A percentile compares a stretch with the other conserved stretches of the same genome.
Evolutionary conservation across 2,797 vertebrate species (phyloP).

Genomic region (Phalloptychus januarius): DNA sequence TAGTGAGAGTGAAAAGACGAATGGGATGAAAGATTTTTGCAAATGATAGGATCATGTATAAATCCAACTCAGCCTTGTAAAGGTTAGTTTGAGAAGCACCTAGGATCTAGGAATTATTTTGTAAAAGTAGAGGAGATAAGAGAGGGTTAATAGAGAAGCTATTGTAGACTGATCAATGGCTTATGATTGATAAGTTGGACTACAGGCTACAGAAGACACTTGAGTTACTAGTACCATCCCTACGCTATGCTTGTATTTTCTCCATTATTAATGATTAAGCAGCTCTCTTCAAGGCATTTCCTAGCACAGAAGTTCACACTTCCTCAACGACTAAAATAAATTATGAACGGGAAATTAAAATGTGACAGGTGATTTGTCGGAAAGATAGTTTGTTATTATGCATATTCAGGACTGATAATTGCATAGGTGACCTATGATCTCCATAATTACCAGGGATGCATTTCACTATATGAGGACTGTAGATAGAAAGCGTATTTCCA

Average conservation of each 20-base stretch:
- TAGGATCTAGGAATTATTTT: conserved; percentile 26
- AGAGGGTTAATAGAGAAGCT: conserved; percentile 44
- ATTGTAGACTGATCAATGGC: conserved; percentile 48
- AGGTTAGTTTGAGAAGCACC: conserved; percentile 19
- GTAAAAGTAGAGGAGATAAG: conserved; percentile 13
- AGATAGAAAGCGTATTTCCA: conserved; percentile 42
- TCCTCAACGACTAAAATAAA: conserved; percentile 58
- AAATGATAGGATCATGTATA: conserved; percentile 49
- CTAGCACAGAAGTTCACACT: conserved; percentile 48
- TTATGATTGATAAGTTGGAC: conserved; percentile 52
- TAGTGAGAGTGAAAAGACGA: conserved; percentile 27
- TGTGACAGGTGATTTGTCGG: conserved; percentile 71
- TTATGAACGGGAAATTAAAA: conserved; percentile 69
- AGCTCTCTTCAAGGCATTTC: conserved; percentile 51
- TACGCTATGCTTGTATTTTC: conserved; percentile 43
- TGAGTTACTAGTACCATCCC: conserved; percentile 31
- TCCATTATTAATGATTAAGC: conserved; percentile 69
- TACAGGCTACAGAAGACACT: conserved; percentile 46
- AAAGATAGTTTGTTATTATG: conserved; percentile 76
- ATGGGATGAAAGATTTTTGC: conserved; percentile 49
- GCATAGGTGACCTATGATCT: conserved; percentile 73
- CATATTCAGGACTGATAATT: conserved; percentile 71
- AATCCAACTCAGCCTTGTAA: conserved; percentile 26
- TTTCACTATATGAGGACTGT: conserved; percentile 35
- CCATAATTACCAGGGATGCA: conserved; percentile 69